Evolutionary conservation across 2,113 vertebrate species (phyloP).

Genomic region (Cardinalis cardinalis): DNA sequence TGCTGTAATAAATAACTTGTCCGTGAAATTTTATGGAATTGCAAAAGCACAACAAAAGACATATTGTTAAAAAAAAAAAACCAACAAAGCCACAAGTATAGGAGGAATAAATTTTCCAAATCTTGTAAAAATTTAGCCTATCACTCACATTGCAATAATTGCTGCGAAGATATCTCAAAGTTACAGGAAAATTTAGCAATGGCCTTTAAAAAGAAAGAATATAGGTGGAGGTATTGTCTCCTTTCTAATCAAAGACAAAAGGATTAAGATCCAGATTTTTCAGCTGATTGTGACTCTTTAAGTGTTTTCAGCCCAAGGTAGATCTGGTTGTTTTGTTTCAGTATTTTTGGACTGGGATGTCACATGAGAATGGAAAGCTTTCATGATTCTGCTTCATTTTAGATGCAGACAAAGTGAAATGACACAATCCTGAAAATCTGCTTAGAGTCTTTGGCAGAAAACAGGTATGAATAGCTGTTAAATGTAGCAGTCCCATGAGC

Average conservation of each 20-base stretch:
- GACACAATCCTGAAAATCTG: not conserved
- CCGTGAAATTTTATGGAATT: not conserved
- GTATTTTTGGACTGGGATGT: not conserved
- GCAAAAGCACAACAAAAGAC: not conserved
- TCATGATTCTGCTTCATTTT: not conserved
- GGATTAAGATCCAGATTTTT: not conserved
- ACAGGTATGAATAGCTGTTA: not conserved
- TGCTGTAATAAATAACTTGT: conserved; percentile 1
- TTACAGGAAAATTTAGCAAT: not conserved
- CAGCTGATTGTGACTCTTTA: not conserved
- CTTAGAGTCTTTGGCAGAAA: not conserved
- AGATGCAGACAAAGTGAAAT: not conserved
- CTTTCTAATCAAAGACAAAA: not conserved
- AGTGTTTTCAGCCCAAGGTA: not conserved
- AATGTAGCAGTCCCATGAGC: fast-evolving
- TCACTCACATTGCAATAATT: not conserved
- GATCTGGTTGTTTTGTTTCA: not conserved
- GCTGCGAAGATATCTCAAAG: not conserved
- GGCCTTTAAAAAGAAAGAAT: not conserved
- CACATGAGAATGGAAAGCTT: not conserved
- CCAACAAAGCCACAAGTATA: not conserved
- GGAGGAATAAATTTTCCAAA: not conserved
- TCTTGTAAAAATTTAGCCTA: not conserved
- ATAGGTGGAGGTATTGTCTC: fast-evolving
- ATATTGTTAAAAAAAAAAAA: not conserved